These are phyloP conservation scores for Onychomys torridus DNA, from an alignment of 2,797 vertebrate species.

Conservation along the genomic window DNA sequence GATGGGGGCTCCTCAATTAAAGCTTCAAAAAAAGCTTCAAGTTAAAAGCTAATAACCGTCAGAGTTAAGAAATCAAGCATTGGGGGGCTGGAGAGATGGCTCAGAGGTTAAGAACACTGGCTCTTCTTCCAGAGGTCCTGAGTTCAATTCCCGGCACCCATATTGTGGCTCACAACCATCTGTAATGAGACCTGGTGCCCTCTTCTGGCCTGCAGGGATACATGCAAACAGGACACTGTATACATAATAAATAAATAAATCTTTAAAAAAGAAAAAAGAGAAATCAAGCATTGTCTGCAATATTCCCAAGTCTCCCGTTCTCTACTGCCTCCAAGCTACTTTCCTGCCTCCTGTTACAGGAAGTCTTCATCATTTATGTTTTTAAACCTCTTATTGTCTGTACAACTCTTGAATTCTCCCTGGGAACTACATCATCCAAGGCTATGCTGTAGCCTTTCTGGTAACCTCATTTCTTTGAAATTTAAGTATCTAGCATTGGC, in stretches of 20 bases:
- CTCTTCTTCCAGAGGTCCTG: too few species aligned
- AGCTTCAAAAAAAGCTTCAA: neutral
- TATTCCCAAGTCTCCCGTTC: neutral
- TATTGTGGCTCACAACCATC: too few species aligned
- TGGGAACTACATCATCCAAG: neutral
- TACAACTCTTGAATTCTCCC: conserved; percentile 40
- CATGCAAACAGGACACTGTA: too few species aligned
- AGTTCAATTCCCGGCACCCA: too few species aligned
- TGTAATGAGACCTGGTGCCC: too few species aligned
- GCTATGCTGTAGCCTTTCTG: conserved; percentile 1
- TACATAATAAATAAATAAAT: too few species aligned
- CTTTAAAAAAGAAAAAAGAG: too few species aligned
- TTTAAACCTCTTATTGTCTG: conserved; percentile 6
- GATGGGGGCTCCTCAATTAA: neutral
- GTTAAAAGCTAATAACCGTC: neutral
- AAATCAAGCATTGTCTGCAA: neutral
- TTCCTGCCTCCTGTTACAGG: neutral
- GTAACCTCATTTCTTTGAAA: conserved; percentile 16
- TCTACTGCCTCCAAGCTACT: neutral
- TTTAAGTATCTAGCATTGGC: neutral
- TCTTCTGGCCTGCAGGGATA: too few species aligned
- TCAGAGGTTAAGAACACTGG: too few species aligned
- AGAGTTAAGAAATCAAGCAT: conserved; percentile 27
- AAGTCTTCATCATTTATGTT: neutral
- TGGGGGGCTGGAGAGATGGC: too few species aligned